Evolutionary conservation across 1,140 invertebrate species (phyloP).

Genomic region (Hypsibius dujardini): DNA sequence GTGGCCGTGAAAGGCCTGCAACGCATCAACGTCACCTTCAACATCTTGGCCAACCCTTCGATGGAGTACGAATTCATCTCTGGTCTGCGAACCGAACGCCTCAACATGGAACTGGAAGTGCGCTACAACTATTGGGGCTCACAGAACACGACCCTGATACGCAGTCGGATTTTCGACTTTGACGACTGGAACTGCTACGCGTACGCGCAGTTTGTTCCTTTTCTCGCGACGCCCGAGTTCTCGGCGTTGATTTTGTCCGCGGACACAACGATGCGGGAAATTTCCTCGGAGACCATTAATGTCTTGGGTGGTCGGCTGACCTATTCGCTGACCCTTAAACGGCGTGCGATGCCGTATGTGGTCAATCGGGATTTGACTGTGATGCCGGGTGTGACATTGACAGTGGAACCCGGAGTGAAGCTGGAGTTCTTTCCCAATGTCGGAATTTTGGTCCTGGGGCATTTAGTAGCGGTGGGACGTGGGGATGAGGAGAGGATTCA

Average conservation of each 20-base stretch:
- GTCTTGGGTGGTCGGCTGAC: constrained; percentile 61
- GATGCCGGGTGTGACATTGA: constrained; percentile 70
- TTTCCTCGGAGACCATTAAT: constrained; percentile 27
- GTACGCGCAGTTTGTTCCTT: constrained; percentile 70
- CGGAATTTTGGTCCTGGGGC: constrained; percentile 54
- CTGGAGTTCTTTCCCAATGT: constrained; percentile 91
- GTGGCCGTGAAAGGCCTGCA: constrained; percentile 84
- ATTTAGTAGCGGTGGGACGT: no score
- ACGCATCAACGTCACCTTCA: constrained; percentile 70
- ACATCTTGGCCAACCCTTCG: constrained; percentile 63
- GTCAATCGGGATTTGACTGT: constrained; percentile 82
- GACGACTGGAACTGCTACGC: constrained; percentile 99
- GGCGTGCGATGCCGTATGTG: constrained; percentile 52
- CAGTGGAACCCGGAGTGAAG: constrained; percentile 68
- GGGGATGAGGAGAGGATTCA: no score
- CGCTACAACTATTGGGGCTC: constrained; percentile 92
- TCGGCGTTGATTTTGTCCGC: constrained; percentile 18
- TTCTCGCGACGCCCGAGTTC: constrained; percentile 35
- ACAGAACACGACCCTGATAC: constrained; percentile 48
- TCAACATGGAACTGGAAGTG: constrained; percentile 70
- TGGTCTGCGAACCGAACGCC: constrained; percentile 65
- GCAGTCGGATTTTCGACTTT: constrained; percentile 84
- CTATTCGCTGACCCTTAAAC: constrained; percentile 49
- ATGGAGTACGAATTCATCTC: constrained; percentile 80
- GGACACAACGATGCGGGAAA: constrained; percentile 28